These are phyloP conservation scores for Podarcis lilfordi DNA, from an alignment of 2,797 vertebrate species.

Conservation along the genomic window DNA sequence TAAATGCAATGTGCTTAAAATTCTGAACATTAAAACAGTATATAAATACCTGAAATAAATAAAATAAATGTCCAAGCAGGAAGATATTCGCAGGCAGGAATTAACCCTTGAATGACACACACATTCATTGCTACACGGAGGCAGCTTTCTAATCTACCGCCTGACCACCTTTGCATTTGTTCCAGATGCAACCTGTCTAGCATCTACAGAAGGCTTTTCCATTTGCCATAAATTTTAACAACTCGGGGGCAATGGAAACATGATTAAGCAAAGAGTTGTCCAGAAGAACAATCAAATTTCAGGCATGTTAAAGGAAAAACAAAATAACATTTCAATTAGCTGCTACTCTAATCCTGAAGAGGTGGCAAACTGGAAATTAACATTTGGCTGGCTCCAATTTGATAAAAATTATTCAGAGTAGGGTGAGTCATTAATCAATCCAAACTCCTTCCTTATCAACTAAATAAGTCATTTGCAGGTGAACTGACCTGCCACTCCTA, in stretches of 20 bases:
- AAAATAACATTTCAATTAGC: background rate
- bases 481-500: background rate
- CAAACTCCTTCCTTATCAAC: background rate
- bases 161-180: background rate
- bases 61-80: background rate
- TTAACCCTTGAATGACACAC: background rate
- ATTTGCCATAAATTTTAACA: background rate
- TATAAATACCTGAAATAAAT: no score
- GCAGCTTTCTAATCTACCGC: background rate
- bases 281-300: background rate
- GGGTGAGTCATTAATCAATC: background rate
- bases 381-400: background rate
- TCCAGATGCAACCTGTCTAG: background rate
- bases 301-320: constrained; percentile 2
- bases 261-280: background rate
- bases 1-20: no score
- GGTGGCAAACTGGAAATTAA: background rate
- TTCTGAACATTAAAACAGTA: no score
- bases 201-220: background rate
- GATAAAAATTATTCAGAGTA: background rate
- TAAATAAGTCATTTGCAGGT: background rate
- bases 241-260: background rate
- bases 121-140: background rate
- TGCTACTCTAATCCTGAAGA: background rate
- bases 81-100: background rate